A percentile compares a stretch with the other conserved stretches of the same genome.
phyloP scores from a whole-genome alignment of 2,888 invertebrate species.

The Amiota minor region DNA sequence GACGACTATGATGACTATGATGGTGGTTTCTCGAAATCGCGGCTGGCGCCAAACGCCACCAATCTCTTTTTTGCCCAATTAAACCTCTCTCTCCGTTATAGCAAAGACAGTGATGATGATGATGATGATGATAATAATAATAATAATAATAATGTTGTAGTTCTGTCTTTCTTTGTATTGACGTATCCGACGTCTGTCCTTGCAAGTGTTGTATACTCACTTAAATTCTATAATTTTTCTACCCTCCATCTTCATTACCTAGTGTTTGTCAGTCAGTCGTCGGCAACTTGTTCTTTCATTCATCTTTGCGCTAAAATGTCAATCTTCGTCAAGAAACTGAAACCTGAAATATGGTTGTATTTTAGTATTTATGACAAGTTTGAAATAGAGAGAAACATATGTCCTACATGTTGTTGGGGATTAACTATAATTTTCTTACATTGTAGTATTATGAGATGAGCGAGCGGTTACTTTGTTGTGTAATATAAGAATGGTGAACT shows the following conservation, averaged over 20 bases:
- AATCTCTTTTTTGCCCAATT: slow-evolving; percentile 12
- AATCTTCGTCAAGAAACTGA: slow-evolving; percentile 24
- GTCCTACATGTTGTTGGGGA: not conserved
- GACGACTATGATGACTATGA: not conserved
- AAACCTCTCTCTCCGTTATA: not conserved
- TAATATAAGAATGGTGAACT: too few relatives aligned
- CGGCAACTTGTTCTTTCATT: slow-evolving; percentile 16
- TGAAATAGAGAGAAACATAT: too few relatives aligned
- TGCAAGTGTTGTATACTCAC: not conserved
- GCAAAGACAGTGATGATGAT: not conserved
- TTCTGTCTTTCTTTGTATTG: not conserved
- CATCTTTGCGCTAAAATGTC: slow-evolving; percentile 24
- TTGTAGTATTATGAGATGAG: too few relatives aligned
- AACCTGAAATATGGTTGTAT: not conserved
- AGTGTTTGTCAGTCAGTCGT: not conserved
- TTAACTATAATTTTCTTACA: not conserved
- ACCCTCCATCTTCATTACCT: not conserved
- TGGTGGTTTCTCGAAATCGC: slow-evolving; percentile 7
- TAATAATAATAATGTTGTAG: too few relatives aligned
- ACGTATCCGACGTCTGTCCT: slow-evolving; percentile 5
- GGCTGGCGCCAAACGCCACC: slow-evolving; percentile 13
- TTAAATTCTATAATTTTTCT: not conserved
- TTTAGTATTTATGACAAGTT: slow-evolving; percentile 9
- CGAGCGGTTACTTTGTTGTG: too few relatives aligned
- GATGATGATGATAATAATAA: not conserved